phyloP scores from a whole-genome alignment of 2,797 vertebrate genomes.

The Hylomyscus alleni region DNA sequence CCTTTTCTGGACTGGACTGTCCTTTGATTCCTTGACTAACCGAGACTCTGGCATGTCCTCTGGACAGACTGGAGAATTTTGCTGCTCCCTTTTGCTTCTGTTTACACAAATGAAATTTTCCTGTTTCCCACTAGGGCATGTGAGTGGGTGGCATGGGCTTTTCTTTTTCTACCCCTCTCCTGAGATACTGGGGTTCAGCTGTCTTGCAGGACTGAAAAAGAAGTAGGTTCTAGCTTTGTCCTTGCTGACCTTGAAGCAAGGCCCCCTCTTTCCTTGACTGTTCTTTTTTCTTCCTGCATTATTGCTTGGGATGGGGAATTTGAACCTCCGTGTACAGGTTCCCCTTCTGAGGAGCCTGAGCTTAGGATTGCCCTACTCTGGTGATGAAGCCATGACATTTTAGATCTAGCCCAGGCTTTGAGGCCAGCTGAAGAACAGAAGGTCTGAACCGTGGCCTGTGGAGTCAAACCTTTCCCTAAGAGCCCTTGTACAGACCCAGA shows the following conservation, averaged over 20 bases:
- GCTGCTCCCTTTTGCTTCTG: conserved; percentile 89
- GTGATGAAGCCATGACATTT: conserved; percentile 75
- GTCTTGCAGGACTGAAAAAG: conserved; percentile 65
- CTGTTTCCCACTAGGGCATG: conserved; percentile 84
- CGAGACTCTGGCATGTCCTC: conserved; percentile 79
- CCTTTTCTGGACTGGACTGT: conserved; percentile 70
- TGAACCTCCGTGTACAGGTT: conserved; percentile 65
- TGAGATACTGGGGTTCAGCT: conserved; percentile 61
- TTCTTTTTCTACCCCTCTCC: not conserved
- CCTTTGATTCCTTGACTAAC: conserved; percentile 66
- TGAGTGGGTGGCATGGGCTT: conserved; percentile 79
- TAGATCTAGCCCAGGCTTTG: conserved; percentile 65
- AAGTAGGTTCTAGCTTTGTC: conserved; percentile 68
- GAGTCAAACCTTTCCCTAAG: conserved; percentile 65
- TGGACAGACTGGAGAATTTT: conserved; percentile 83
- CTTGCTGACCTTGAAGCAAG: conserved; percentile 66
- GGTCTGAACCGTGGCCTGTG: conserved; percentile 64
- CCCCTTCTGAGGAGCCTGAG: conserved; percentile 54
- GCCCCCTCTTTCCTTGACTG: conserved; percentile 66
- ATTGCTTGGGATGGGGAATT: conserved; percentile 64
- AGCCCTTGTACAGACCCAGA: conserved; percentile 75
- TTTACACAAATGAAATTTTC: conserved; percentile 84
- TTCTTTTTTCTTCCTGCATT: conserved; percentile 41
- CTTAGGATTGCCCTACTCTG: conserved; percentile 71
- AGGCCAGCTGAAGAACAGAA: conserved; percentile 61